Base-by-base conservation (phyloP, 2,113 vertebrate species). In the Camarhynchus parvulus region DNA sequence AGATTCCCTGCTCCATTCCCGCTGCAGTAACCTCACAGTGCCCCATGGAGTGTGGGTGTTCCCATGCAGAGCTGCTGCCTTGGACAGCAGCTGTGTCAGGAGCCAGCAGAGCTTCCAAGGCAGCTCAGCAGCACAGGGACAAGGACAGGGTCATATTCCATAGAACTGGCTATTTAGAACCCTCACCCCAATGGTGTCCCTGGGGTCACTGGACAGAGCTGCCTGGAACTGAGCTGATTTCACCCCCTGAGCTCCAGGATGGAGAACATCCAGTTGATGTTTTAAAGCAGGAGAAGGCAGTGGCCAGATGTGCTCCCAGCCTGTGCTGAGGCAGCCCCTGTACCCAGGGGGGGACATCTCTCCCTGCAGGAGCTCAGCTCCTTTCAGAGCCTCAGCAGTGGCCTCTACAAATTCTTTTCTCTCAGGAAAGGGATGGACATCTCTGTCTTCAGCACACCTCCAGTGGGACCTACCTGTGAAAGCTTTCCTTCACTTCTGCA, bases 281-380 rank as follows among this genome's bases (percentile, higher is more conserved):
- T 30, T 10, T 2, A 8, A 7, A 66, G 62, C 25, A 46, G 49
- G 31, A 53, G 20, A 15, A 66, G 61, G 61, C 3, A 0, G 9
- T 9, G 39, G 11, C 31, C 0, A 0, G 39, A 19, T 1, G 0
- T 0, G 1, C 24, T 79, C 24, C 37, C 5, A 0, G 76, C 47
- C 42, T 11, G 3, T 10, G 35, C 12, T 9, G 21, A 55, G 56
- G 33, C 56, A n/a, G 55, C 33, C 33, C 20, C 55, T 14, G 50
- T 31, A 33, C 21, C n/a, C 27, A 20, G 39, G 0, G 1, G 3
- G 49, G 42, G 6, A 27, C 7, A 10, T 10, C 16, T 39, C 23
- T 68, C 28, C 30, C 12, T 69, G 42, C 35, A 27, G 24, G 20
- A 39, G 39, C n/a, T 16, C 3, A 1, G 30, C 27, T 33, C 14